These are phyloP conservation scores for Noctua janthe DNA, from an alignment of 2,888 invertebrate genomes.

Conservation along the genomic window DNA sequence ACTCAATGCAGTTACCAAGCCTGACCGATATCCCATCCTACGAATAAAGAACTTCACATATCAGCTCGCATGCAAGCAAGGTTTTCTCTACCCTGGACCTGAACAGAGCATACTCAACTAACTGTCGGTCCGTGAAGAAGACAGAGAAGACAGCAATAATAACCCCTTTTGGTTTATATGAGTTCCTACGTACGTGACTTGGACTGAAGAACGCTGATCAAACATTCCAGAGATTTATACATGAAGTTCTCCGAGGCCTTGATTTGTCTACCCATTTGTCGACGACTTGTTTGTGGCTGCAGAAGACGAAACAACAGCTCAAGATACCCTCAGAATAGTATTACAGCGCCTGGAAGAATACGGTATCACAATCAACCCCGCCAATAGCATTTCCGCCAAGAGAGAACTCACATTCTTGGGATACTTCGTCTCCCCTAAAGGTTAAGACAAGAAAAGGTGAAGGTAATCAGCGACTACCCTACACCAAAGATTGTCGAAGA, in stretches of 20 bases:
- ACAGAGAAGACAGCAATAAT: conserved; percentile 2
- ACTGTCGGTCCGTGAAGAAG: conserved; percentile 18
- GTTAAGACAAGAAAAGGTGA: conserved; percentile 11
- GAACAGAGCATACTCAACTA: conserved; percentile 28
- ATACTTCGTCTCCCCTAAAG: not conserved
- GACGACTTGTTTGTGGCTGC: no score
- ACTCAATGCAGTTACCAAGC: conserved; percentile 14
- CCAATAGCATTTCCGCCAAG: conserved; percentile 11
- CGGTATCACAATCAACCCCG: conserved; percentile 18
- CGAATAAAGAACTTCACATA: conserved; percentile 45
- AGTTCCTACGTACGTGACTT: no score
- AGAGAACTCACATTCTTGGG: conserved; percentile 14
- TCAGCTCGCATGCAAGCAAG: conserved; percentile 17
- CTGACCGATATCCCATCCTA: conserved; percentile 38
- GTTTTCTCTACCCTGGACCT: conserved; percentile 35
- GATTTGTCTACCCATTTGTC: no score
- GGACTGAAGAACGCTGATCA: no score
- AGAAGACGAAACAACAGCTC: no score
- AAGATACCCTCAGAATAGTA: not conserved
- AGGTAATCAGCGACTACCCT: conserved; percentile 10
- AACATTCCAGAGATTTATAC: no score
- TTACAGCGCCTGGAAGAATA: conserved; percentile 26
- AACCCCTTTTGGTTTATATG: no score
- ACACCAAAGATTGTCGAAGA: conserved; percentile 7
- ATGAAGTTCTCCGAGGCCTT: no score